Evolutionary conservation across 1,140 invertebrate species (phyloP).

Genomic region (Drosophila nannoptera): DNA sequence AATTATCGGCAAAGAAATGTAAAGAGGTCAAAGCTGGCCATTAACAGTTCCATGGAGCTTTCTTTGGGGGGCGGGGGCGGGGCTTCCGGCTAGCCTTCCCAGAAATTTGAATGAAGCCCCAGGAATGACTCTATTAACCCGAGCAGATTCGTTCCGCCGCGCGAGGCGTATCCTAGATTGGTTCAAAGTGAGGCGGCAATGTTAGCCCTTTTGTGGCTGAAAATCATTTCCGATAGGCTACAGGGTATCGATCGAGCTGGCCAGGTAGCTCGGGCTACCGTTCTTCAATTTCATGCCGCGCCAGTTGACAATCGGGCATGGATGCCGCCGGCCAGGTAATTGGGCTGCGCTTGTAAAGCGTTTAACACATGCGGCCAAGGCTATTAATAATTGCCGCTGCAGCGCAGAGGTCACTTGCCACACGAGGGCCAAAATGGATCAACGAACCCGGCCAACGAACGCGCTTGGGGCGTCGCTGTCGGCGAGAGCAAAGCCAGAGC

Average conservation of each 20-base stretch:
- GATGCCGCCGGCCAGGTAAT: neutral
- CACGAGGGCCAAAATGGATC: constrained; percentile 51
- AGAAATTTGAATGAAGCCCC: neutral
- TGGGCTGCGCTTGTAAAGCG: constrained; percentile 26
- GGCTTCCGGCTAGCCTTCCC: constrained; percentile 4
- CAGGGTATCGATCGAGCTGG: neutral
- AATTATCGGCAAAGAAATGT: constrained; percentile 28
- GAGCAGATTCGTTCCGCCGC: too few species aligned
- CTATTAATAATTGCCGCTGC: constrained; percentile 32
- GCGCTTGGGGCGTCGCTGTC: constrained; percentile 63
- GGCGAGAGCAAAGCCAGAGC: constrained; percentile 61
- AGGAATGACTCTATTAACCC: too few species aligned
- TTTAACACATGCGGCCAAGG: constrained; percentile 54
- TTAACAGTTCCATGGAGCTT: too few species aligned
- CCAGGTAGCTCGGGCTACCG: neutral
- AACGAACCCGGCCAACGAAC: constrained; percentile 59
- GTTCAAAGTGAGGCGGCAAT: too few species aligned
- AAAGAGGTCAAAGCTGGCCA: constrained; percentile 23
- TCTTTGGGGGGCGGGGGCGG: neutral
- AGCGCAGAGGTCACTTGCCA: constrained; percentile 15
- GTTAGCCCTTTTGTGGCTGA: too few species aligned
- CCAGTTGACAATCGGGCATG: neutral
- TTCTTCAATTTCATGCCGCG: neutral
- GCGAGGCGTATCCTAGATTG: too few species aligned
- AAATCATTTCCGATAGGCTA: neutral